Base-by-base conservation (phyloP, 2,113 vertebrate genomes). In the Nesospiza acunhae region DNA sequence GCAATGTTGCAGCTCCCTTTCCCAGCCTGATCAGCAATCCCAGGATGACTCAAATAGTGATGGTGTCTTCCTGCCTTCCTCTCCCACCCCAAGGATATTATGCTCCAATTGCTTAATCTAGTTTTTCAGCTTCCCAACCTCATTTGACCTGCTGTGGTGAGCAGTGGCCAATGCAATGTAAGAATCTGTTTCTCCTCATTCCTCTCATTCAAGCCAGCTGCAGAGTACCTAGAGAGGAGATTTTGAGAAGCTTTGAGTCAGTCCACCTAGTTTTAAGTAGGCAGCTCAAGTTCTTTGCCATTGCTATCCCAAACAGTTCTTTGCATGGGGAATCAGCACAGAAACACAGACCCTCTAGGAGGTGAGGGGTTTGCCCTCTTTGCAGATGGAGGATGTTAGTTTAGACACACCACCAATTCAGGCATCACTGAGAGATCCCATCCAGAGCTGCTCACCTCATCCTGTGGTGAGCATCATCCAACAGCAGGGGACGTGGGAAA, bases 91-190 rank as follows among this genome's bases (percentile, higher is more conserved):
- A 55, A 84, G 92, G 79, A 33, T 95, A 70, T 78, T 90, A 87
- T 41, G 60, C 85, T 93, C 76, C 90, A 92, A 62, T 96, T 93
- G 76, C 69, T 95, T 95, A 87, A 94, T 74, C 69, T 78, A 64
- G 80, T 88, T 95, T 95, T 95, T 86, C 79, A 86, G 69, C 79
- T 93, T 93, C 93, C 91, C 56, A 72, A 75, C 79, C 82, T 95
- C 69, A 68, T 94, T 90, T 94, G 94, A 96, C 79, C 72, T 95
- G 11, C 76, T 90, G 85, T 46, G 73, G 79, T 81, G 76, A 96
- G 83, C 87, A 90, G 53, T 14, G 6, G 56, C 31, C 85, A 87
- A 15, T 41, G 37, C 13, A 42, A 42, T 78, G 13, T 62, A 75
- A 93, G 64, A 60, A 79, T 75, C 44, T 56, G 16, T 64, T 89